These are phyloP conservation scores for Meliscaeva auricollis DNA, from an alignment of 2,888 invertebrate genomes.

Conservation along the genomic window DNA sequence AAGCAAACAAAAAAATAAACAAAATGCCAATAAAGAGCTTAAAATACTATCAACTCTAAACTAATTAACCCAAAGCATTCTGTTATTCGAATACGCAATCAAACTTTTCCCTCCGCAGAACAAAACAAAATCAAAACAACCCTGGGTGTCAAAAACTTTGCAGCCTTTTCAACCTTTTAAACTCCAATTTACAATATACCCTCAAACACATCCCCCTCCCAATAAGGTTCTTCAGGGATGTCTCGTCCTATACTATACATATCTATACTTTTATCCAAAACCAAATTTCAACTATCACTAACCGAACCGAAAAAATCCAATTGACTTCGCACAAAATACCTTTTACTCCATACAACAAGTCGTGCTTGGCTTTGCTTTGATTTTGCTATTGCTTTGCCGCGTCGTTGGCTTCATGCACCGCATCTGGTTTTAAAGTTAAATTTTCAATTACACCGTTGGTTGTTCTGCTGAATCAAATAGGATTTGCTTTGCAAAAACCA, in stretches of 20 bases:
- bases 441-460: constrained; percentile 68
- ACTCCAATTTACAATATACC: constrained; percentile 8
- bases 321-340: constrained; percentile 67
- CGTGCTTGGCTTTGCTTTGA: neutral
- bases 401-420: neutral
- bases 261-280: constrained; percentile 18
- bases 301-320: constrained; percentile 70
- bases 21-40: constrained; percentile 4
- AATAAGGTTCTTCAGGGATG: neutral
- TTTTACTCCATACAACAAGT: constrained; percentile 1
- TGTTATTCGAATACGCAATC: neutral
- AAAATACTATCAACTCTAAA: constrained; percentile 9
- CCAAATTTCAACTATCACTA: constrained; percentile 66
- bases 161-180: constrained; percentile 26
- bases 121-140: neutral
- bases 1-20: neutral
- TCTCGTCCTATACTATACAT: neutral
- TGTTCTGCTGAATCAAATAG: constrained; percentile 51
- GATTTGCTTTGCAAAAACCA: constrained; percentile 49
- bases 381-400: neutral
- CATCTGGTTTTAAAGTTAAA: constrained; percentile 63
- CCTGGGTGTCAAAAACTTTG: constrained; percentile 42
- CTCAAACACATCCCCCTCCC: neutral
- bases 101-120: constrained; percentile 6
- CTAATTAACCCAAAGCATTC: constrained; percentile 13